A percentile compares a stretch with the other conserved stretches of the same genome.
Conservation (phyloP, 2,888 invertebrate species). For the Zonitis immaculata region DNA sequence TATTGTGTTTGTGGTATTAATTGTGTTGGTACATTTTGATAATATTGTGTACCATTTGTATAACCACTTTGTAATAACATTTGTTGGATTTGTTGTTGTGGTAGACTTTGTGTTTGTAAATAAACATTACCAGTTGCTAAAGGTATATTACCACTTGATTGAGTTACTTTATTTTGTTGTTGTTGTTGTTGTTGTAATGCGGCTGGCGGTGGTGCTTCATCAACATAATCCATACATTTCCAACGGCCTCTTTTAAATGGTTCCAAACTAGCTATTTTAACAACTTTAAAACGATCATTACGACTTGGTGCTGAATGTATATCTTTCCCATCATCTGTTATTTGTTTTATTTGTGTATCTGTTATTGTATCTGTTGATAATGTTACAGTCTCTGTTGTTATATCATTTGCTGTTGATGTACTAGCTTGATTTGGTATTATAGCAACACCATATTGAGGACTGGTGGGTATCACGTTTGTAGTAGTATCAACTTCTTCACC, state of each 20-base stretch:
- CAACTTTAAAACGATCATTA: conserved; percentile 67
- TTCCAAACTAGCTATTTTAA: conserved; percentile 72
- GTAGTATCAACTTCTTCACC: conserved; percentile 35
- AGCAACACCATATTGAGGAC: conserved; percentile 61
- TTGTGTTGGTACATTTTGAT: conserved; percentile 41
- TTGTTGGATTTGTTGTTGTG: conserved; percentile 49
- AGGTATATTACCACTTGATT: conserved; percentile 38
- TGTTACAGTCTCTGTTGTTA: conserved; percentile 31
- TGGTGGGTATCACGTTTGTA: conserved; percentile 57
- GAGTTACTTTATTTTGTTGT: conserved; percentile 31
- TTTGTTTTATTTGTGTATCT: conserved; percentile 45
- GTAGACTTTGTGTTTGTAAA: conserved; percentile 49
- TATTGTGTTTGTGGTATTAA: conserved; percentile 45
- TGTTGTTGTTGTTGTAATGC: conserved; percentile 19
- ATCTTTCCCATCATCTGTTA: conserved; percentile 52
- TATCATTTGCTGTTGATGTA: neutral
- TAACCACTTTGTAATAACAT: conserved; percentile 46
- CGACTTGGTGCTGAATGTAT: conserved; percentile 53
- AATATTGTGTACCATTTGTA: conserved; percentile 38
- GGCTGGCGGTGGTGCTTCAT: conserved; percentile 53
- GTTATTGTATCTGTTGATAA: conserved; percentile 35
- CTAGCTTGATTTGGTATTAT: conserved; percentile 47
- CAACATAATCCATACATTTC: conserved; percentile 74
- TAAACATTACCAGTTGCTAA: conserved; percentile 35
- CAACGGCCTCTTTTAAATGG: conserved; percentile 71